Evolutionary conservation across 2,113 vertebrate species (phyloP).

Genomic region (Gracilinanus agilis): DNA sequence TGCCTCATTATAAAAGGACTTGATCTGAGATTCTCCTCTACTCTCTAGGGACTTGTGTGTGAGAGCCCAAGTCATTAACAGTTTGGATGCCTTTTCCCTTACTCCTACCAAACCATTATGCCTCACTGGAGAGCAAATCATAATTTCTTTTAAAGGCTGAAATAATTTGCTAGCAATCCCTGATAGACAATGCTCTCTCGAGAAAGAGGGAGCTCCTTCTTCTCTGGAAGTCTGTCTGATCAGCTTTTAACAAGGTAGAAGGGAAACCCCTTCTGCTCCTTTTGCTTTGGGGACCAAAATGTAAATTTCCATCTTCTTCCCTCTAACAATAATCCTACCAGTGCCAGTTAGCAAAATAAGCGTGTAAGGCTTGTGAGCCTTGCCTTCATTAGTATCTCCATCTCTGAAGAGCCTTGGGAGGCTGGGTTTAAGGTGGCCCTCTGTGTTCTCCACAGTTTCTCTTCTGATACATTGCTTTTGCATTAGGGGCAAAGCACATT

Average conservation of each 20-base stretch:
- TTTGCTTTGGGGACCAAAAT: conserved; percentile 34
- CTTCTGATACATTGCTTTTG: conserved; percentile 59
- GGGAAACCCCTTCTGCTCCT: conserved; percentile 19
- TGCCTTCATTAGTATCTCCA: conserved; percentile 61
- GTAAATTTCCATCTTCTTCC: conserved; percentile 31
- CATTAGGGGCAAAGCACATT: conserved; percentile 47
- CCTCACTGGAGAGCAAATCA: rapidly evolving
- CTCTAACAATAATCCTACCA: conserved; percentile 21
- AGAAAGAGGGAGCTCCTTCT: neutral
- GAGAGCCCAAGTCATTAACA: neutral
- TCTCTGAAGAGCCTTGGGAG: conserved; percentile 64
- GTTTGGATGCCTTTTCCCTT: neutral
- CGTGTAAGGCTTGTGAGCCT: conserved; percentile 10
- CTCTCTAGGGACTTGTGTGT: neutral
- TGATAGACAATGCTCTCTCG: neutral
- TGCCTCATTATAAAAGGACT: neutral
- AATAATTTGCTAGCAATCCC: neutral
- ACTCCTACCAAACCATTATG: neutral
- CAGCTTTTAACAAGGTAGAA: conserved; percentile 24
- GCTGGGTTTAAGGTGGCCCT: conserved; percentile 55
- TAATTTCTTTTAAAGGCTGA: neutral
- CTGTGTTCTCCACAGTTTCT: conserved; percentile 53
- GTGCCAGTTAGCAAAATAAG: conserved; percentile 30
- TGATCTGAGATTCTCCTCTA: neutral
- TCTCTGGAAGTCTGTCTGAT: neutral